Evolutionary conservation across 1,140 invertebrate genomes (phyloP), one percentile per base, ranked within the genome.

Genomic region (Meloidogyne floridensis): DNA sequence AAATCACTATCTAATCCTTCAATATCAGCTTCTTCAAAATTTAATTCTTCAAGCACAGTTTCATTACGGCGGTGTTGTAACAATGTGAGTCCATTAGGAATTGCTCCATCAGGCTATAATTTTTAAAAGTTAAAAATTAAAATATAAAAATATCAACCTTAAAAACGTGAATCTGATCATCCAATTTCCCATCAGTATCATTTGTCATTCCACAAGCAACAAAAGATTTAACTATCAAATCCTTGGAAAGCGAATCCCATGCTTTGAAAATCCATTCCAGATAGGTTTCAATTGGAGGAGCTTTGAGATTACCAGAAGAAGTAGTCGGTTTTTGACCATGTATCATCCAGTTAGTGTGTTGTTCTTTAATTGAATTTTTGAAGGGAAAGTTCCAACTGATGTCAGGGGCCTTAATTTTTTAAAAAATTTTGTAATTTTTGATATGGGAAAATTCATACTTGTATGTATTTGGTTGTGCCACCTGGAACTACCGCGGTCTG

Each of bases 51-150:
- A 20, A 20, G 20, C 20, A 1, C 20, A 0, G 20, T 20, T 20
- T 20, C 20, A 20, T 20, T 20, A 20, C 20, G 20, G 20, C 20
- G 20, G 20, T 20, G 20, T 20, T 20, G 20, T 20, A 20, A 20
- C 20, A 56, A 56, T 11, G 10, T 56, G 10, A 56, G 9, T 56
- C 54, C 54, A 56, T 56, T 75, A 20, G 73, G 73, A 32, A 74
- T 97, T 70, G 96, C 96, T 78, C 93, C 98, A 1, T 96, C 96
- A 82, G 80, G 51, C 15, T 54, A 56, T 10, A 56, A 2, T 56
- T 10, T 10, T 10, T 9, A 56, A 56, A 56, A 1, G 9, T 10
- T 7, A 15, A 59, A 54, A 59, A 43, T 51, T 6, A 10, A 51
- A 69, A 11, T 0, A 32, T 51, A 7, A 3, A 42, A 74, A 74